Evolutionary conservation across 2,797 vertebrate genomes (phyloP).

Genomic region (Cyclopterus lumpus): DNA sequence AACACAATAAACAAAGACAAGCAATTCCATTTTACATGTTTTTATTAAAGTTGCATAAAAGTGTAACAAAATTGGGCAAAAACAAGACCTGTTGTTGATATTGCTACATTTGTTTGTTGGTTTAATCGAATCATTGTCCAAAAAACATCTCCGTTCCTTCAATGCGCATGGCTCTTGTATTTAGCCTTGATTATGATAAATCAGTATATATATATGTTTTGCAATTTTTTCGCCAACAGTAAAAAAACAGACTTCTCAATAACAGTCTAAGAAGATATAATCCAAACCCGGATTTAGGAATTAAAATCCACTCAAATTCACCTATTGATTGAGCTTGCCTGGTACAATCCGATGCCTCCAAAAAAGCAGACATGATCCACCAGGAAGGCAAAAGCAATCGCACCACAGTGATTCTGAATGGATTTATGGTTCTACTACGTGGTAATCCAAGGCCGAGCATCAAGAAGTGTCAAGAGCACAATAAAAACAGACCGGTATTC

Average conservation of each 20-base stretch:
- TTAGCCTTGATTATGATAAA: conserved; percentile 70
- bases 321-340: conserved; percentile 63
- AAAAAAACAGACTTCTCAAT: conserved; percentile 75
- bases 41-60: conserved; percentile 91
- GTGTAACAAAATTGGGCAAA: conserved; percentile 88
- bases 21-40: conserved; percentile 74
- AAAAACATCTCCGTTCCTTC: conserved; percentile 60
- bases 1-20: conserved; percentile 2
- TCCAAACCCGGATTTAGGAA: conserved; percentile 71
- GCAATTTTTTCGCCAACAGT: conserved; percentile 71
- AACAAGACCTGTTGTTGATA: conserved; percentile 83
- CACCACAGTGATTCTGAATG: conserved; percentile 64
- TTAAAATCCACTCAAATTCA: conserved; percentile 74
- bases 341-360: conserved; percentile 31
- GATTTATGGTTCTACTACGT: conserved; percentile 63
- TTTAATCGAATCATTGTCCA: conserved; percentile 70
- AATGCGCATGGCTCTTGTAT: conserved; percentile 59
- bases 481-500: conserved; percentile 78
- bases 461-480: conserved; percentile 71
- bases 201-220: conserved; percentile 61
- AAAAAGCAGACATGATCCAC: conserved; percentile 24
- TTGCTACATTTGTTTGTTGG: conserved; percentile 84
- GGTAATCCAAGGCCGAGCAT: conserved; percentile 67
- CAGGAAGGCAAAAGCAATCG: conserved; percentile 66
- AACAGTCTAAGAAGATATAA: conserved; percentile 79